Conservation (phyloP, 1,140 invertebrate genomes). For the Platyscapa corneri region DNA sequence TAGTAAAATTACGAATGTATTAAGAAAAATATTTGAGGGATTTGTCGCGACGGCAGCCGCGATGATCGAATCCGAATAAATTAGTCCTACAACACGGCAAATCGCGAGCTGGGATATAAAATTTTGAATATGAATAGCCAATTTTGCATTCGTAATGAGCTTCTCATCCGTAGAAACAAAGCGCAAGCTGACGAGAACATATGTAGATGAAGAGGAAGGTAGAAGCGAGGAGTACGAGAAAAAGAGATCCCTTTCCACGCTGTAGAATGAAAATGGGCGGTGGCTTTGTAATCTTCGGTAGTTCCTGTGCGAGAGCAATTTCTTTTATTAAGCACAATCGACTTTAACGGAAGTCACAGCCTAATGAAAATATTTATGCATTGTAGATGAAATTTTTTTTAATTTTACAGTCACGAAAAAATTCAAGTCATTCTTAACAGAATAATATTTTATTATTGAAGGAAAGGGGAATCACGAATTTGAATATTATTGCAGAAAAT, state of each 20-base stretch:
- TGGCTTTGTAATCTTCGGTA: conserved; percentile 46
- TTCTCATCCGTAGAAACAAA: conserved; percentile 77
- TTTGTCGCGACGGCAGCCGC: conserved; percentile 60
- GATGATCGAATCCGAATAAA: conserved; percentile 74
- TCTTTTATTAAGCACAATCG: conserved; percentile 51
- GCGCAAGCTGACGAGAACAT: conserved; percentile 78
- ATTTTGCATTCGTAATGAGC: conserved; percentile 89
- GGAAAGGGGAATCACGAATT: not conserved
- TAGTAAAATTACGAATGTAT: conserved; percentile 51
- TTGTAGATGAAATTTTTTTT: conserved; percentile 38
- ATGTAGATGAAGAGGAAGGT: conserved; percentile 77
- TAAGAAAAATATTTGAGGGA: conserved; percentile 61
- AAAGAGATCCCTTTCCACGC: conserved; percentile 39
- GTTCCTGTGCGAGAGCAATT: conserved; percentile 24
- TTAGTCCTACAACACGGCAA: conserved; percentile 63
- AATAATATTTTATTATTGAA: conserved; percentile 17
- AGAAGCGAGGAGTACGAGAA: not conserved
- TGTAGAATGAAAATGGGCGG: conserved; percentile 36
- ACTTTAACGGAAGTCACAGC: conserved; percentile 33
- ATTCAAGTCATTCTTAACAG: not conserved
- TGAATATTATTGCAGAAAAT: no score
- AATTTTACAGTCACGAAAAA: conserved; percentile 5
- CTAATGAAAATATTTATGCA: conserved; percentile 41
- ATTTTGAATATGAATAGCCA: conserved; percentile 91
- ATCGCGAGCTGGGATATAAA: conserved; percentile 80